A percentile compares a stretch with the other conserved stretches of the same genome.
These are phyloP conservation scores for Protophormia terraenovae DNA, from an alignment of 2,888 invertebrate species.

Conservation along the genomic window DNA sequence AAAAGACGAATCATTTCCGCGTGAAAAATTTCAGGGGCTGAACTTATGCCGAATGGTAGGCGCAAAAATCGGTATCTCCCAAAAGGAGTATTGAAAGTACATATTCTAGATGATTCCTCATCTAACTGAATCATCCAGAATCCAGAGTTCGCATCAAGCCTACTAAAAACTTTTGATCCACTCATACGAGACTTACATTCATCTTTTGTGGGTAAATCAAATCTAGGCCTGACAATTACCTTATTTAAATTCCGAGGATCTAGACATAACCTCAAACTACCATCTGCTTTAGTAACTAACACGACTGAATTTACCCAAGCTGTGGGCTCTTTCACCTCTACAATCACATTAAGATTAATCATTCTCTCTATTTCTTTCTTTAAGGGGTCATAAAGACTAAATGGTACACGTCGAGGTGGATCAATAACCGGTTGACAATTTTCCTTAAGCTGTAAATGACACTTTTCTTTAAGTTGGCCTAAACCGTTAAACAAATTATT, in stretches of 20 bases:
- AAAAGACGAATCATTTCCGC: slow-evolving; percentile 43
- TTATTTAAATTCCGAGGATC: slow-evolving; percentile 66
- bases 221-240: slow-evolving; percentile 54
- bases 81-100: slow-evolving; percentile 70
- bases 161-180: slow-evolving; percentile 30
- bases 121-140: slow-evolving; percentile 69
- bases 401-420: neutral
- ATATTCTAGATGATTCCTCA: slow-evolving; percentile 68
- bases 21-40: slow-evolving; percentile 61
- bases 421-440: neutral
- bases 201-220: slow-evolving; percentile 44
- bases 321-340: neutral
- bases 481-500: slow-evolving; percentile 43
- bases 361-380: neutral
- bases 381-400: neutral
- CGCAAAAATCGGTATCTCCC: slow-evolving; percentile 66
- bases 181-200: slow-evolving; percentile 42
- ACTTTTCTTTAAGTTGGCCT: slow-evolving; percentile 34
- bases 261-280: slow-evolving; percentile 42
- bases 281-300: neutral
- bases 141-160: slow-evolving; percentile 49
- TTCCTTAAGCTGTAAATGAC: slow-evolving; percentile 30
- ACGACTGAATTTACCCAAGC: neutral
- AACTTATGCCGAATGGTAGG: slow-evolving; percentile 64
- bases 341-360: neutral